Evolutionary conservation across 2,113 vertebrate genomes (phyloP), one percentile per base, ranked within the genome.

Genomic region (Prunella fulvescens): DNA sequence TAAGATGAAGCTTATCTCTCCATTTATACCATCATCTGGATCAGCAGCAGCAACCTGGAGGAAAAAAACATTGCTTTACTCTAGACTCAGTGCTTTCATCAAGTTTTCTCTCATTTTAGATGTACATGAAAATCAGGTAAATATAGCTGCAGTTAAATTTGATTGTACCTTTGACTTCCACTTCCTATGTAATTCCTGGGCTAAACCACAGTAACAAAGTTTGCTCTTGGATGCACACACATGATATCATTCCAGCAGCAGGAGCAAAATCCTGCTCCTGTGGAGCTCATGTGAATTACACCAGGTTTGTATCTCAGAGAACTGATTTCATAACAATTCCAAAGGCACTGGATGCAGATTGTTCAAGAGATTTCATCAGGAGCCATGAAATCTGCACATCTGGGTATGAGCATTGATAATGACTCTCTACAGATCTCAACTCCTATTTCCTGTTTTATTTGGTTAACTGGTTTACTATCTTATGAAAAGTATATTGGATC

Each of bases 1-100:
- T 77, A 98, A 97, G 44, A 53, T 86, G 83, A 98, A 98, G 50
- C 69, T 97, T 88, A 98, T 97, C 61, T 96, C 51, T 31, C 97
- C 98, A n/a, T 98, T 98, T 58, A 42, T 22, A n/a, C 93, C 98
- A 13, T 90, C 96, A 88, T 98, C 98, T 0, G 67, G 97, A 93
- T 98, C 98, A 84, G 11, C 69, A 72, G 98, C 98, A 61, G 92
- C 56, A 40, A 98, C 97, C 98, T 98, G 61, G 57, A 69, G 69
- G 14, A 16, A 83, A 64, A 76, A n/a, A 10, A 45, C n/a, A 24
- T 2, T 2, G 9, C 3, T 35, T 78, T 60, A 64, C 10, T 92
- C 15, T 40, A 23, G 10, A 31, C 81, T 78, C 51, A 56, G 8
- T 56, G 51, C n/a, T 86, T 29, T 81, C 72, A 40, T 54, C 19